A percentile compares a stretch with the other conserved stretches of the same genome.
Evolutionary conservation across 2,888 invertebrate species (phyloP).

Genomic region (Bombylius discolor): DNA sequence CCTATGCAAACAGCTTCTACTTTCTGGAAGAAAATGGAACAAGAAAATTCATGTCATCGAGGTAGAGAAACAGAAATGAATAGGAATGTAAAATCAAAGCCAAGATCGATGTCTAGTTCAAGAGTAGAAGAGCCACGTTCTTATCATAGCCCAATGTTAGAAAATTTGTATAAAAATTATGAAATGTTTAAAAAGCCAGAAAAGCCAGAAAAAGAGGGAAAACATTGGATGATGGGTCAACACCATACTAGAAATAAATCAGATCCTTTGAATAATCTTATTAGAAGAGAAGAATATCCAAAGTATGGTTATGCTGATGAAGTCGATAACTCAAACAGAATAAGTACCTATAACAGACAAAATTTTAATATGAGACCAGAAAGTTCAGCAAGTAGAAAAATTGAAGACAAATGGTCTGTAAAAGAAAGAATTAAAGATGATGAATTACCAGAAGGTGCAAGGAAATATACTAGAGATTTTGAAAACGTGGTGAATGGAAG

Average conservation of each 20-base stretch:
- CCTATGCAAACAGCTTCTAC: conserved; percentile 42
- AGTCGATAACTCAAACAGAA: neutral
- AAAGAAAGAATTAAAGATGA: neutral
- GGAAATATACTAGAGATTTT: neutral
- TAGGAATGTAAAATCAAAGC: conserved; percentile 19
- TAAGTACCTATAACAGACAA: neutral
- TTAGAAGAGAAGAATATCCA: neutral
- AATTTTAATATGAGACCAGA: neutral
- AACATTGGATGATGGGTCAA: neutral
- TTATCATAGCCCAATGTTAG: conserved; percentile 21
- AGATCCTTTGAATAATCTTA: neutral
- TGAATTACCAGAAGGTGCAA: neutral
- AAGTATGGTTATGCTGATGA: neutral
- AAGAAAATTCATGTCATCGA: conserved; percentile 36
- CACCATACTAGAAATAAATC: neutral
- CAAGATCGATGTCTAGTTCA: conserved; percentile 31
- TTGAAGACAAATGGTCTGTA: neutral
- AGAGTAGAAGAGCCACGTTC: conserved; percentile 24
- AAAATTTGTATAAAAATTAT: conserved; percentile 7
- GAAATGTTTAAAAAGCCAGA: neutral
- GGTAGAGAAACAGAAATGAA: conserved; percentile 17
- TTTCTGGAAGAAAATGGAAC: conserved; percentile 51
- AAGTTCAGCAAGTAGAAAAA: neutral
- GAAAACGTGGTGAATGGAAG: conserved; percentile 29
- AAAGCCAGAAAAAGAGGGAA: neutral